Percentiles rank a stretch among this genome's conserved stretches.
Evolutionary conservation across 2,113 vertebrate genomes (phyloP).

Genomic region (Condylura cristata): DNA sequence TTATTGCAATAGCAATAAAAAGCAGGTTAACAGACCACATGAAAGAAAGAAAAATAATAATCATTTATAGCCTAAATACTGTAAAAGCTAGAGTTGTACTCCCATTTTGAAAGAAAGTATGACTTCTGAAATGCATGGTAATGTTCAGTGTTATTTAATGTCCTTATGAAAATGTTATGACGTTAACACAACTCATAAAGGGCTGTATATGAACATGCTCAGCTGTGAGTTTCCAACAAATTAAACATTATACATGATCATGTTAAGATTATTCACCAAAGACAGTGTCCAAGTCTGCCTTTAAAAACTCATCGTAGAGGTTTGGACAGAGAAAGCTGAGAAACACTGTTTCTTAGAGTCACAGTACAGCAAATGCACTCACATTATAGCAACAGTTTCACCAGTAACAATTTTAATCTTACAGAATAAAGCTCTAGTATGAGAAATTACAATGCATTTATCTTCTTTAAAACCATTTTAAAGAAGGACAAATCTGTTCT

Average conservation of each 20-base stretch:
- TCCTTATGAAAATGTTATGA: background rate
- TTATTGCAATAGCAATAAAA: background rate
- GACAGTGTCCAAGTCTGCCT: slow-evolving; percentile 4
- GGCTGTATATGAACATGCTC: background rate
- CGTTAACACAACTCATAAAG: background rate
- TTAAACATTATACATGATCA: background rate
- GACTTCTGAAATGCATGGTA: background rate
- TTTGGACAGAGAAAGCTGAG: background rate
- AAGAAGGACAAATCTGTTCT: slow-evolving; percentile 2
- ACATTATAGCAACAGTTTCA: slow-evolving; percentile 18
- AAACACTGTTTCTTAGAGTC: background rate
- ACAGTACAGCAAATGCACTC: slow-evolving; percentile 55
- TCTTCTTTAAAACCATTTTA: slow-evolving; percentile 55
- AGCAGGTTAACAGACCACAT: background rate
- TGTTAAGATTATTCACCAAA: background rate
- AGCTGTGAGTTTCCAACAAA: rapidly evolving
- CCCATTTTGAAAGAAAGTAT: background rate
- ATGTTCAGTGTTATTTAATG: background rate
- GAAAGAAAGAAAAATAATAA: background rate
- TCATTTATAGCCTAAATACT: background rate
- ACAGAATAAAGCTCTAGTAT: slow-evolving; percentile 41
- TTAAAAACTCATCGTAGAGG: background rate
- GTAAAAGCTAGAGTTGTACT: slow-evolving; percentile 22
- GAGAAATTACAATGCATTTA: slow-evolving; percentile 48
- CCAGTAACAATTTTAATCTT: slow-evolving; percentile 54